phyloP scores from a whole-genome alignment of 2,113 vertebrate species.

The Cinclus mexicanus region DNA sequence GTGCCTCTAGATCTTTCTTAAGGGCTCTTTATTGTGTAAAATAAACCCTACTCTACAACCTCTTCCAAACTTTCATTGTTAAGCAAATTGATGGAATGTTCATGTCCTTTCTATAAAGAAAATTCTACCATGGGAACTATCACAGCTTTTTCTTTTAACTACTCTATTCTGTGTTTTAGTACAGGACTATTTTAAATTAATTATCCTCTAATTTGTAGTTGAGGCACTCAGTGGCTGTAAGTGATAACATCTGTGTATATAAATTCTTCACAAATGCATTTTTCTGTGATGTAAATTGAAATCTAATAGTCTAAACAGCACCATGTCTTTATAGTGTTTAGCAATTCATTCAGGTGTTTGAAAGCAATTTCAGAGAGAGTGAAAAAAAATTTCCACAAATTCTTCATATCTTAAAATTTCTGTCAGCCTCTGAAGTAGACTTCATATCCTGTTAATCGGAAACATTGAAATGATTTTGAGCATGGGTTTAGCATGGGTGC shows the following conservation, averaged over 20 bases:
- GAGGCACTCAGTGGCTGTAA: slow-evolving; percentile 15
- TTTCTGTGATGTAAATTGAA: slow-evolving; percentile 33
- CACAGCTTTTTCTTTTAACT: slow-evolving; percentile 28
- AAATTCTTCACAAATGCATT: slow-evolving; percentile 47
- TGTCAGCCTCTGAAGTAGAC: neutral
- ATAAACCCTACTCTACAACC: neutral
- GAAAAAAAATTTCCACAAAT: neutral
- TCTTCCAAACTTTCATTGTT: neutral
- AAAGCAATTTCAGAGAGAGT: neutral
- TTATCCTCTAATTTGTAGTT: slow-evolving; percentile 41
- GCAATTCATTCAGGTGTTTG: neutral
- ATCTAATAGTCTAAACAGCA: slow-evolving; percentile 34
- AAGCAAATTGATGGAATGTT: neutral
- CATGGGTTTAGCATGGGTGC: neutral
- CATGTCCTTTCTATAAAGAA: neutral
- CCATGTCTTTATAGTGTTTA: neutral
- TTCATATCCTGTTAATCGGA: neutral
- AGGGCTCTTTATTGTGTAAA: neutral
- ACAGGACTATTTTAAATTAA: slow-evolving; percentile 47
- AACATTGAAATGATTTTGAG: neutral
- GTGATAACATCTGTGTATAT: slow-evolving; percentile 3
- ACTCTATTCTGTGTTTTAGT: slow-evolving; percentile 14
- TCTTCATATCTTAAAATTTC: neutral
- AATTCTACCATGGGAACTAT: slow-evolving; percentile 9
- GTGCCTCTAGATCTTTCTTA: neutral